These are phyloP conservation scores for Megaceryle torquata DNA, from an alignment of 2,113 vertebrate species.

Conservation along the genomic window DNA sequence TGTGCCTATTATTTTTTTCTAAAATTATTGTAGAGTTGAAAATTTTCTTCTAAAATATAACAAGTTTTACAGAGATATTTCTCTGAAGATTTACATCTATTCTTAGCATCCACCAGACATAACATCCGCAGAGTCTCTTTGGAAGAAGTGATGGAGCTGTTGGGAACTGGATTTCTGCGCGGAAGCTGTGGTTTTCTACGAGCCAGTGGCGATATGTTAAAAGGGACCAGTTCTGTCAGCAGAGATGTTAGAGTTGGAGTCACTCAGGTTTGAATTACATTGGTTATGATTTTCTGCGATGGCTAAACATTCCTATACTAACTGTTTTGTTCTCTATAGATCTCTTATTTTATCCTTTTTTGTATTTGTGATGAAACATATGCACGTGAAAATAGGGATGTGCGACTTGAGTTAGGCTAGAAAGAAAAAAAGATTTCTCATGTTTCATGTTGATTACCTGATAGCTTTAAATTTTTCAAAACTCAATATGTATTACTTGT, in stretches of 20 bases:
- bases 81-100: not conserved
- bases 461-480: not conserved
- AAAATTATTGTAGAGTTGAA: not conserved
- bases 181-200: constrained; percentile 89
- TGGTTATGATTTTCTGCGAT: not conserved
- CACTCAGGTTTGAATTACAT: constrained; percentile 82
- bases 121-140: constrained; percentile 75
- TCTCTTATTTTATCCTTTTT: not conserved
- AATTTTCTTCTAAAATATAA: not conserved
- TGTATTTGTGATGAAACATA: not conserved
- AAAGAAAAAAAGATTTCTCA: not conserved
- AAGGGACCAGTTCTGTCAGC: constrained; percentile 87
- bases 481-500: not conserved
- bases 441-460: not conserved
- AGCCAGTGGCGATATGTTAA: constrained; percentile 90
- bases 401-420: not conserved
- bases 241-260: constrained; percentile 88
- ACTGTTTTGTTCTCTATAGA: not conserved
- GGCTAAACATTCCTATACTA: not conserved
- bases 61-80: not conserved
- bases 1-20: not conserved
- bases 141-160: constrained; percentile 87
- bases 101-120: constrained; percentile 68
- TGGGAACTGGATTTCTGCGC: constrained; percentile 87
- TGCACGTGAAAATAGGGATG: not conserved